A percentile compares a stretch with the other conserved stretches of the same genome.
Evolutionary conservation across 2,113 vertebrate genomes (phyloP).

Genomic region (Cromileptes altivelis): DNA sequence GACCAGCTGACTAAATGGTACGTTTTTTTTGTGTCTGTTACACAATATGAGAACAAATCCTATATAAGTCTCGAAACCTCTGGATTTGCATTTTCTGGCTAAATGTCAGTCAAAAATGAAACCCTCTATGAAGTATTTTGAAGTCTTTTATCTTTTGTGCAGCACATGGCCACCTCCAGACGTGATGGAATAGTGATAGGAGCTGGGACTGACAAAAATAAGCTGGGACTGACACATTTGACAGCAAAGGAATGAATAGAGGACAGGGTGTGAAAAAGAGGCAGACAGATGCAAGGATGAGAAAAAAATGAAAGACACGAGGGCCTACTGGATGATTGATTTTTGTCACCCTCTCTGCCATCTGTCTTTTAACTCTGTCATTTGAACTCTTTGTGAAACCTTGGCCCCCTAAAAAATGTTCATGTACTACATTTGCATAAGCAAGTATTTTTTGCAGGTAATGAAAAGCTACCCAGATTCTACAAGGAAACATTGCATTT

Average conservation of each 20-base stretch:
- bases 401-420: neutral
- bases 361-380: neutral
- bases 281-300: neutral
- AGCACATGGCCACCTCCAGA: neutral
- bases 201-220: neutral
- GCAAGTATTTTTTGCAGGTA: neutral
- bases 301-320: neutral
- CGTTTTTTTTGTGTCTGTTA: neutral
- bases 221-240: conserved; percentile 3
- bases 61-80: neutral
- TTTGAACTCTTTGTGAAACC: neutral
- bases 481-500: neutral
- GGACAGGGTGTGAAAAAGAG: neutral
- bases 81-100: neutral
- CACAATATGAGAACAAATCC: neutral
- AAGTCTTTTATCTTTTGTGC: neutral
- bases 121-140: neutral
- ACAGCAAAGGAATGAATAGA: conserved; percentile 1
- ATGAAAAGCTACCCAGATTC: neutral
- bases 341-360: neutral
- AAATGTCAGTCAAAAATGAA: neutral
- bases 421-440: conserved; percentile 8
- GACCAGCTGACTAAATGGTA: neutral
- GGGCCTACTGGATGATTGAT: neutral
- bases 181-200: neutral